Base-by-base conservation (phyloP, 1,140 invertebrate species). In the Caenorhabditis tropicalis region DNA sequence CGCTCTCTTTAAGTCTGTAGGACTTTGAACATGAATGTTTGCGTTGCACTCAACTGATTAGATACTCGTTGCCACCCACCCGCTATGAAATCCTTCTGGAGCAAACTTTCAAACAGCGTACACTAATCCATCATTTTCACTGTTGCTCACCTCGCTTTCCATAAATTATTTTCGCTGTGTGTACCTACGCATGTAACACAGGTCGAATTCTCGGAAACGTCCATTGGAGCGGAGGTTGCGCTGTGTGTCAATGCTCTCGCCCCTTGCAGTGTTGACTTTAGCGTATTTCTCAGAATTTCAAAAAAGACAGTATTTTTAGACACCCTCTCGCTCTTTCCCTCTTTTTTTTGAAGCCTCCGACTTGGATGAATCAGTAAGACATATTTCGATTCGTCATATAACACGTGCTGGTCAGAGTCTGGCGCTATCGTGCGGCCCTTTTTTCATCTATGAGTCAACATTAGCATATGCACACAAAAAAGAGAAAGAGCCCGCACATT, bases 281-380 rank as follows among this genome's bases (percentile, higher is more conserved):
- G 65, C 65, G 65, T 74, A 74, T 74, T 74, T 74, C 65, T 74
- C 65, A 43, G 65, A 74, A 74, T 39, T 74, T 74, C 36, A 21
- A 46, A 43, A 43, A 46, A 15, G 58, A 33, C 65, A 43, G n/a
- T 74, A 74, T 74, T 74, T 74, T 74, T 74, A 74, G 65, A 43
- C 36, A 74, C 33, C 65, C 29, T 24, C 29, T 74, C 53, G 24
- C 6, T 56, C 53, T 56, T n/a, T 56, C 53, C 15, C 21, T 56
- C 19, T n/a, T 56, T 21, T 56, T 56, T 56, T 56, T 56, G 53
- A 56, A 27, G 53, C 24, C 48, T 51, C n/a, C n/a, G 21, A n/a
- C 9, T 2, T 15, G 15, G 10, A 6, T 74, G 65, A 74, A 74
- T 74, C 65, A 74, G 58, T 65, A 65, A 74, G 33, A 9, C 24